Evolutionary conservation across 2,113 vertebrate species (phyloP), one percentile per base, ranked within the genome.

Genomic region (Pseudonaja textilis): DNA sequence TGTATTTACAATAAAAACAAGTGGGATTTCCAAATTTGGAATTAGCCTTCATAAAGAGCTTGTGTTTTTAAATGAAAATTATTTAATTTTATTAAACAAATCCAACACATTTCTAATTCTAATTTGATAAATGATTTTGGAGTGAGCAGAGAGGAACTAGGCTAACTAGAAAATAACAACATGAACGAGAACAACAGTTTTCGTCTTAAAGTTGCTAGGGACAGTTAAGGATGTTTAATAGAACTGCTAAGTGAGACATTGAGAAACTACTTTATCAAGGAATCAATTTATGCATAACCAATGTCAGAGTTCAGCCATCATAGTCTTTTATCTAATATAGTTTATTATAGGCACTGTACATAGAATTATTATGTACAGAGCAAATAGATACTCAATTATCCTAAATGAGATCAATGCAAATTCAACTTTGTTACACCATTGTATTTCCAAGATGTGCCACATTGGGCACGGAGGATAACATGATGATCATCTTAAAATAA

Each of bases 141-240:
- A 1, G 42, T 22, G 22, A 34, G 56, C 54, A 87, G 88, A 89
- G 59, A 55, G 47, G 64, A 89, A 39, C 3, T 61, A 11, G 56
- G 88, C 85, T 85, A 94, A 94, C 85, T 64, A 26, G 55, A 91
- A 6, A 22, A 69, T 11, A 64, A 9, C 0, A 7, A 89, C 12
- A n/a, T 93, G 11, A 91, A 23, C 16, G 93, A 1, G 29, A 91
- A 7, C 16, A 87, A 50, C 26, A 94, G 10, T 11, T 87, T 57
- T 61, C 8, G 16, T 52, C 29, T n/a, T 45, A 91, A 23, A 0
- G 45, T 26, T 93, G 45, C n/a, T 91, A n/a, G 39, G 52, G 2
- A 89, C 91, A 95, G 56, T 54, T 10, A 94, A 92, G 64, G 59
- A 1, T 4, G n/a, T 93, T 55, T 50, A 88, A 90, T 18, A 23